Evolutionary conservation across 2,888 invertebrate species (phyloP).

Genomic region (Drosophila yooni): DNA sequence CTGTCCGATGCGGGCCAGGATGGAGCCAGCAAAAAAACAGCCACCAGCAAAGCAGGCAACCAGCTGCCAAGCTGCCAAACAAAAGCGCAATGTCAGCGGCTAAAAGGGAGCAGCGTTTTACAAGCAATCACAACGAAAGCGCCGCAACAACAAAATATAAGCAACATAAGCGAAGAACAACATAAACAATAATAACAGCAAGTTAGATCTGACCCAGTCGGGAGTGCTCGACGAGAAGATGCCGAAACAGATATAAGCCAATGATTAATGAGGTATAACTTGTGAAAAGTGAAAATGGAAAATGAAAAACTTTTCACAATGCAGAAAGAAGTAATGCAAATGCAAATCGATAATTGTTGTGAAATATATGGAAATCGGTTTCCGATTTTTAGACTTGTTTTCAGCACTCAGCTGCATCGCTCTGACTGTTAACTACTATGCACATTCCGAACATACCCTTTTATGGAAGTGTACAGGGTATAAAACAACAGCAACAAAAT

Average conservation of each 20-base stretch:
- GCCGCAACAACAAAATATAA: slow-evolving; percentile 15
- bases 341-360: too few relatives aligned
- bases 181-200: neutral
- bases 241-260: neutral
- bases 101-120: slow-evolving; percentile 29
- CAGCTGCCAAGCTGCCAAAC: slow-evolving; percentile 16
- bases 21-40: neutral
- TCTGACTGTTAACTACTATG: neutral
- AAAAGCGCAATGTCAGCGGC: slow-evolving; percentile 73
- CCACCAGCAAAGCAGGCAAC: neutral
- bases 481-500: slow-evolving; percentile 28
- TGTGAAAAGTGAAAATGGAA: too few relatives aligned
- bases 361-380: too few relatives aligned
- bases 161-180: neutral
- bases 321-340: neutral
- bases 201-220: neutral
- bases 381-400: too few relatives aligned
- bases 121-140: slow-evolving; percentile 29
- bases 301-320: neutral
- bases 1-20: slow-evolving; percentile 28
- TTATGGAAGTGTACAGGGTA: neutral
- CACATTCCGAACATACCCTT: neutral
- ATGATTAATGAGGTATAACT: neutral
- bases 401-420: neutral
- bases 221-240: neutral